Percentiles rank a stretch among this genome's conserved stretches.
Evolutionary conservation across 2,888 invertebrate genomes (phyloP).

Genomic region (Drosophila setosimentum): DNA sequence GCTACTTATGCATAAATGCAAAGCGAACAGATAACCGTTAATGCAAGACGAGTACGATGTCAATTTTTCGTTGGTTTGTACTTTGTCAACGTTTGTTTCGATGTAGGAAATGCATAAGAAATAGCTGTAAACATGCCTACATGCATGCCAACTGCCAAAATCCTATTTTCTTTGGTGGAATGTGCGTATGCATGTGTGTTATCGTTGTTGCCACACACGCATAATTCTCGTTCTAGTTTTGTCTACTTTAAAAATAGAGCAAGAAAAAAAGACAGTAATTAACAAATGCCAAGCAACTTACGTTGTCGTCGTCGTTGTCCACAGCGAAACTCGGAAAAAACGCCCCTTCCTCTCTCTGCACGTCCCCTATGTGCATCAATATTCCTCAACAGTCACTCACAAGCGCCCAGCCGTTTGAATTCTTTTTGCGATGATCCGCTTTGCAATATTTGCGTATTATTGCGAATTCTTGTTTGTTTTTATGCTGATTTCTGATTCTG

Average conservation of each 20-base stretch:
- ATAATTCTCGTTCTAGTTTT: constrained; percentile 27
- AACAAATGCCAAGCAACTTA: constrained; percentile 71
- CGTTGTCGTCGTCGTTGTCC: constrained; percentile 80
- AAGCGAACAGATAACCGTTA: constrained; percentile 52
- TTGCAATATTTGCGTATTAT: constrained; percentile 37
- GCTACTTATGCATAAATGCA: neutral
- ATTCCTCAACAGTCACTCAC: constrained; percentile 35
- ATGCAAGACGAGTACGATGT: neutral
- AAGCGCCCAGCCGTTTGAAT: constrained; percentile 42
- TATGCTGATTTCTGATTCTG: constrained; percentile 30
- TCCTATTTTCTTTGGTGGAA: constrained; percentile 8
- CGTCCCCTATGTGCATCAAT: constrained; percentile 65
- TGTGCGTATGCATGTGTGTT: constrained; percentile 3
- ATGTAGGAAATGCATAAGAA: constrained; percentile 39
- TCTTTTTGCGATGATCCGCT: constrained; percentile 32
- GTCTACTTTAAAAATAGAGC: neutral
- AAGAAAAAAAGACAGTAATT: constrained; percentile 44
- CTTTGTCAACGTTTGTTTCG: too few relatives aligned
- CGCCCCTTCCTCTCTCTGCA: constrained; percentile 49
- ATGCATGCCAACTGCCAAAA: constrained; percentile 20
- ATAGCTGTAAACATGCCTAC: constrained; percentile 62
- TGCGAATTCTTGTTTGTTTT: constrained; percentile 46
- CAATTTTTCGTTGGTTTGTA: neutral
- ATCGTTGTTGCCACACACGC: constrained; percentile 45
- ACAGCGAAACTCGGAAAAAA: constrained; percentile 70